phyloP scores from a whole-genome alignment of 2,113 vertebrate genomes.

The Cyprinus carpio region DNA sequence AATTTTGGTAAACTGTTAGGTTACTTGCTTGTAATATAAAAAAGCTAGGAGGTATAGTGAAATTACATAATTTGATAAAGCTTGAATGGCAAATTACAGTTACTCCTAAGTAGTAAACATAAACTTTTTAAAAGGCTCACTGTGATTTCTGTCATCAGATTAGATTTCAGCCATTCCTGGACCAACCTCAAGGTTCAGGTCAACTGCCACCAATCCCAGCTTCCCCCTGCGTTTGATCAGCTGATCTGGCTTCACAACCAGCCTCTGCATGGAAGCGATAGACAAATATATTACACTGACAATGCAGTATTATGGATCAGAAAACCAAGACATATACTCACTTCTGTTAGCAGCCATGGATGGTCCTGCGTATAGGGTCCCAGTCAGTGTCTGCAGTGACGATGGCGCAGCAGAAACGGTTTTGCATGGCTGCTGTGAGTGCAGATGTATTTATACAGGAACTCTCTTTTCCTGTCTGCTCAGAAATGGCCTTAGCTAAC shows the following conservation, averaged over 20 bases:
- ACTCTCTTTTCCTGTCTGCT: constrained; percentile 95
- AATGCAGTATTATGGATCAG: neutral
- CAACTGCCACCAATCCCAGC: constrained; percentile 89
- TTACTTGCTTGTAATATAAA: neutral
- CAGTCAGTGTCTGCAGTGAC: constrained; percentile 88
- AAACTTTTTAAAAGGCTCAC: constrained; percentile 74
- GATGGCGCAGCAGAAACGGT: constrained; percentile 88
- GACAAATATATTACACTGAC: neutral
- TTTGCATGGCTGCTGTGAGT: constrained; percentile 88
- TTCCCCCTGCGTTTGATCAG: constrained; percentile 95
- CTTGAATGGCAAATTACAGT: neutral
- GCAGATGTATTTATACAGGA: constrained; percentile 92
- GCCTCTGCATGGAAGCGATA: constrained; percentile 69
- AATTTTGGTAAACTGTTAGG: neutral
- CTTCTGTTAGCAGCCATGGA: constrained; percentile 91
- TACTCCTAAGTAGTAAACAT: neutral
- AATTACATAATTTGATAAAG: neutral
- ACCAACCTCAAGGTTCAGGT: constrained; percentile 87
- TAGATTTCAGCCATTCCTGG: constrained; percentile 84
- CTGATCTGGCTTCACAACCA: constrained; percentile 97
- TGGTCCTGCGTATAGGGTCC: constrained; percentile 87
- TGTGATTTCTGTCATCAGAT: constrained; percentile 82
- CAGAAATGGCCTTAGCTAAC: constrained; percentile 96
- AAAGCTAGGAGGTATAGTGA: neutral
- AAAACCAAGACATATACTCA: constrained; percentile 57